Evolutionary conservation across 2,113 vertebrate genomes (phyloP).

Genomic region (Chauna torquata): DNA sequence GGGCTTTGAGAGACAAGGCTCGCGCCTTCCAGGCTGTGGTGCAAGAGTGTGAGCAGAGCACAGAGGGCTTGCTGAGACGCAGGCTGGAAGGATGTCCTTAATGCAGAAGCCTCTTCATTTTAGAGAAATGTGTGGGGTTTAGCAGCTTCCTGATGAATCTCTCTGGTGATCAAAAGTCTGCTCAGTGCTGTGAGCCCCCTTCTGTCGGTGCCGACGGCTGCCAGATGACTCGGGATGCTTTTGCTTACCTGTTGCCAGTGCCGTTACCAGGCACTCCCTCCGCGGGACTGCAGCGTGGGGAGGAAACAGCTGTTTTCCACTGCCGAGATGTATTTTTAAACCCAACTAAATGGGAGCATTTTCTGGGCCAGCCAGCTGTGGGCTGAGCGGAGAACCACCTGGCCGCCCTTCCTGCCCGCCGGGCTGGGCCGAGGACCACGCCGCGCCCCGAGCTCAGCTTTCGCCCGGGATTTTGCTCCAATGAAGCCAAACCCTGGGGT

Average conservation of each 20-base stretch:
- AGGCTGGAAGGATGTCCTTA: background rate
- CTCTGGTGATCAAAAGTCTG: accelerated
- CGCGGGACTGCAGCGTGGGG: background rate
- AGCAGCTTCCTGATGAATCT: background rate
- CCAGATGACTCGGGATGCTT: background rate
- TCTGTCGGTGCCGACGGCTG: accelerated
- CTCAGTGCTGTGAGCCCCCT: background rate
- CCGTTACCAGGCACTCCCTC: accelerated
- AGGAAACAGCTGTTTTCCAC: slow-evolving; percentile 68
- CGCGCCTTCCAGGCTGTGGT: accelerated
- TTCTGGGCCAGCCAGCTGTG: background rate
- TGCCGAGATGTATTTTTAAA: slow-evolving; percentile 35
- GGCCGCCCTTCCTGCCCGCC: slow-evolving; percentile 20
- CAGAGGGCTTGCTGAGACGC: background rate
- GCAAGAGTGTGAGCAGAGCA: background rate
- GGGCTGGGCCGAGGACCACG: slow-evolving; percentile 30
- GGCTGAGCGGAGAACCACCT: slow-evolving; percentile 50
- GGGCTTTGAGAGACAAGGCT: background rate
- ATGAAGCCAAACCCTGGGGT: background rate
- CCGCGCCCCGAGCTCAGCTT: background rate
- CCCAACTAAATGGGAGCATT: background rate
- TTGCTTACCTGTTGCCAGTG: background rate
- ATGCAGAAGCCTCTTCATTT: background rate
- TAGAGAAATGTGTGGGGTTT: background rate
- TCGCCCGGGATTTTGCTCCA: background rate